These are phyloP conservation scores for Aix galericulata DNA, from an alignment of 2,113 vertebrate genomes.

Conservation along the genomic window DNA sequence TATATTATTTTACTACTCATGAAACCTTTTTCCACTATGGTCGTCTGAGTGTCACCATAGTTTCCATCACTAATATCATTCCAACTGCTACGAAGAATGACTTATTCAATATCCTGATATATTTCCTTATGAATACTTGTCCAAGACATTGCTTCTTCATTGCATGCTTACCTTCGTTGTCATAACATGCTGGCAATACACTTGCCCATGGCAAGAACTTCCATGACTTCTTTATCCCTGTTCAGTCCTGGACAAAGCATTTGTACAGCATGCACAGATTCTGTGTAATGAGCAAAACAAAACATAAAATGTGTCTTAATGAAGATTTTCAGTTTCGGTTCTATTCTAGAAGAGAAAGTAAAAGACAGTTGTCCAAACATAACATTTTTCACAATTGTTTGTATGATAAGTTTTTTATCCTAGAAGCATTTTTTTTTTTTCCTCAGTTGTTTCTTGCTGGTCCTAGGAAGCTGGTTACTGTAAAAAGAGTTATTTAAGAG, in stretches of 20 bases:
- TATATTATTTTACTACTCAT: not conserved
- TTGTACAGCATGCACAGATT: not conserved
- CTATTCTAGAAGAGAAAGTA: not conserved
- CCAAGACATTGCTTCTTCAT: not conserved
- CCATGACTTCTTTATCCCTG: not conserved
- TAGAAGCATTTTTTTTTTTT: not conserved
- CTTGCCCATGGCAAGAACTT: not conserved
- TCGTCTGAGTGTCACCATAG: too few species aligned
- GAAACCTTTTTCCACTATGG: not conserved
- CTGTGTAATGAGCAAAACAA: not conserved
- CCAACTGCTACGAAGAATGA: not conserved
- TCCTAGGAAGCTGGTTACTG: not conserved
- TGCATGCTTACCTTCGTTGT: not conserved
- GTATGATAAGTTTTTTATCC: accelerated
- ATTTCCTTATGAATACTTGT: not conserved
- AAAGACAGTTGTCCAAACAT: not conserved
- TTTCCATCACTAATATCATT: not conserved
- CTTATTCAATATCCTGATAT: not conserved
- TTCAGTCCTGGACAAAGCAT: not conserved
- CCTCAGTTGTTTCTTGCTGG: not conserved
- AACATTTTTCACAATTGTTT: not conserved
- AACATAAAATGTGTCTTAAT: not conserved
- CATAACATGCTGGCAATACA: not conserved
- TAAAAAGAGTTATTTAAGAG: not conserved
- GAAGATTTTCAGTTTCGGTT: not conserved